A percentile compares a stretch with the other conserved stretches of the same genome.
These are phyloP conservation scores for Tortrix viridana DNA, from an alignment of 2,888 invertebrate genomes.

Conservation along the genomic window DNA sequence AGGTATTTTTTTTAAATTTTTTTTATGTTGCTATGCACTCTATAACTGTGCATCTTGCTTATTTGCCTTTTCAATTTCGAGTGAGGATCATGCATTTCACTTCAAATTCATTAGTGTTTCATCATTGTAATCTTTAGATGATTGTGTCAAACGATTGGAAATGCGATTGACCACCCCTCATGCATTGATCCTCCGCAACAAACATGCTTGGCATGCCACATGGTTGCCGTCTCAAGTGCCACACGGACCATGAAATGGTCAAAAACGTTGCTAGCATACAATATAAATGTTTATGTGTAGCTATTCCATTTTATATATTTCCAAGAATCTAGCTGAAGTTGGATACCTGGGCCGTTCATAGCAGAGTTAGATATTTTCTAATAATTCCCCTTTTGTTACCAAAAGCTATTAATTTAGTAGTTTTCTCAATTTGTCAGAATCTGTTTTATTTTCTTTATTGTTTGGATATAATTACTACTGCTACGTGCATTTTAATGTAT, in stretches of 20 bases:
- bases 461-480: not conserved
- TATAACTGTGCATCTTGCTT: constrained; percentile 19
- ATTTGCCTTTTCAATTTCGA: constrained; percentile 8
- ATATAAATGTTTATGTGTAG: constrained; percentile 16
- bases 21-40: constrained; percentile 30
- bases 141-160: too few relatives aligned
- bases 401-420: constrained; percentile 15
- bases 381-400: not conserved
- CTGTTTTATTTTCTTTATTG: not conserved
- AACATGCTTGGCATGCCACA: constrained; percentile 50
- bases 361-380: constrained; percentile 2
- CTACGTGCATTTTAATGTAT: not conserved
- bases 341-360: constrained; percentile 6
- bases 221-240: constrained; percentile 58
- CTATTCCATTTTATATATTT: not conserved
- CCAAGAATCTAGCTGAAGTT: constrained; percentile 4
- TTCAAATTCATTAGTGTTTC: not conserved
- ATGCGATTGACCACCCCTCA: constrained; percentile 40
- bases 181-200: constrained; percentile 54
- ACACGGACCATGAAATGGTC: constrained; percentile 53
- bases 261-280: constrained; percentile 61
- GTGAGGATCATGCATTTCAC: constrained; percentile 27
- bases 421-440: not conserved
- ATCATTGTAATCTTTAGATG: too few relatives aligned
- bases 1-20: constrained; percentile 21